These are phyloP conservation scores for Sisor rabdophorus DNA, from an alignment of 2,113 vertebrate genomes.

Conservation along the genomic window DNA sequence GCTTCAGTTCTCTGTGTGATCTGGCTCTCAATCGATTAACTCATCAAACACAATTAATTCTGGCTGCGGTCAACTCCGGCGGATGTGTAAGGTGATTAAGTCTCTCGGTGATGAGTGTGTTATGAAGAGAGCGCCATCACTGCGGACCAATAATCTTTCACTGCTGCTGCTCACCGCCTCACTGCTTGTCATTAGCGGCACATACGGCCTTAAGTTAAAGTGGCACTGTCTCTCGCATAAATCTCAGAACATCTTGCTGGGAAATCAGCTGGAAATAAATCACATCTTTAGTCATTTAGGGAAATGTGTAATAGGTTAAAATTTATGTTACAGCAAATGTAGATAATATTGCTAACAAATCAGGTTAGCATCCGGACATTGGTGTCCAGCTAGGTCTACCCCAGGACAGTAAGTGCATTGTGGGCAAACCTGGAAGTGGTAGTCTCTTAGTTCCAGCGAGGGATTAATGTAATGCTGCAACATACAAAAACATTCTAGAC, in stretches of 20 bases:
- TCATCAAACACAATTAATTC: slow-evolving; percentile 53
- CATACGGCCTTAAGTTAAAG: slow-evolving; percentile 6
- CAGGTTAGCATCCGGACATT: no score
- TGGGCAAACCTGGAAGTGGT: no score
- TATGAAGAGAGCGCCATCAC: slow-evolving; percentile 63
- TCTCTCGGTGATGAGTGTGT: slow-evolving; percentile 32
- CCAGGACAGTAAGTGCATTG: no score
- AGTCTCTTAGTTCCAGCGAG: no score
- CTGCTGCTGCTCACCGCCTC: slow-evolving; percentile 24
- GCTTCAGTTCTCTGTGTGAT: not conserved
- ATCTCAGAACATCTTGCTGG: no score
- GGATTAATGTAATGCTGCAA: no score
- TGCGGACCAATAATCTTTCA: slow-evolving; percentile 65
- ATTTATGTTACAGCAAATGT: no score
- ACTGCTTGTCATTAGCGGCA: slow-evolving; percentile 19
- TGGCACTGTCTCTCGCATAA: not conserved
- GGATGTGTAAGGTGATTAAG: slow-evolving; percentile 40
- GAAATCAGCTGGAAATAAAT: not conserved
- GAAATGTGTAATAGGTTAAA: no score
- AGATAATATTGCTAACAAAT: no score
- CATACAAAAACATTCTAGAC: no score
- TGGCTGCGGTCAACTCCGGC: slow-evolving; percentile 38
- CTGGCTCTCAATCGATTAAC: slow-evolving; percentile 50
- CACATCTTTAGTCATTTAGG: not conserved
- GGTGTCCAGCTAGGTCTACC: no score